Conservation (phyloP, 2,888 invertebrate species). For the Drosophila atripex region DNA sequence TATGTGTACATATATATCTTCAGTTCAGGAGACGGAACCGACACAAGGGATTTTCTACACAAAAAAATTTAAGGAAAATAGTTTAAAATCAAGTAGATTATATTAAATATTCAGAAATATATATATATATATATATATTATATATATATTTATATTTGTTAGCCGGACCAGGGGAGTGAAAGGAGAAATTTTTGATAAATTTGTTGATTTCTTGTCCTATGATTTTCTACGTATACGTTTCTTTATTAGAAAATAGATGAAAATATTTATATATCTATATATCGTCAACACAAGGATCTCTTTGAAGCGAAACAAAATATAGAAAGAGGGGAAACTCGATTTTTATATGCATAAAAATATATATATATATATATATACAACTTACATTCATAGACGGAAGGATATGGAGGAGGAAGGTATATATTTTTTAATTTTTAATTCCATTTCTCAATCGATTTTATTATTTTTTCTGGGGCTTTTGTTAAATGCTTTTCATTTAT, state of each 20-base stretch:
- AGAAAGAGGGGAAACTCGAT: conserved; percentile 13
- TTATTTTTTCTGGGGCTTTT: conserved; percentile 3
- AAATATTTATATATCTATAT: conserved; percentile 28
- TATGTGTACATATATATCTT: conserved; percentile 1
- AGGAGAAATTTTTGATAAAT: conserved; percentile 22
- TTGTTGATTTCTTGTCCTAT: conserved; percentile 19
- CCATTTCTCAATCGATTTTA: conserved; percentile 1
- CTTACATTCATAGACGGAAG: conserved; percentile 17
- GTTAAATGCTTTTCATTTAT: neutral
- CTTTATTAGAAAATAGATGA: conserved; percentile 22
- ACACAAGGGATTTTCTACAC: conserved; percentile 42
- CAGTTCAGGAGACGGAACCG: conserved; percentile 22
- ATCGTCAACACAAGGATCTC: conserved; percentile 63
- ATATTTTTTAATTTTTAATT: neutral
- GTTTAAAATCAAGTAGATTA: conserved; percentile 37
- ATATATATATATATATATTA: neutral
- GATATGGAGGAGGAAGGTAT: conserved; percentile 1
- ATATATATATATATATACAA: conserved; percentile 31
- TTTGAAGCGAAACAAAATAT: conserved; percentile 48
- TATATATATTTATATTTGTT: conserved; percentile 35
- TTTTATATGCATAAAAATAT: conserved; percentile 34
- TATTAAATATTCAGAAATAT: conserved; percentile 13
- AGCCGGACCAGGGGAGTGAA: conserved; percentile 28
- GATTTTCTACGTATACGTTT: conserved; percentile 27
- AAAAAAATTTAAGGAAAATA: conserved; percentile 14